A percentile compares a stretch with the other conserved stretches of the same genome.
Evolutionary conservation across 2,888 invertebrate species (phyloP).

Genomic region (Habrosyne pyritoides): DNA sequence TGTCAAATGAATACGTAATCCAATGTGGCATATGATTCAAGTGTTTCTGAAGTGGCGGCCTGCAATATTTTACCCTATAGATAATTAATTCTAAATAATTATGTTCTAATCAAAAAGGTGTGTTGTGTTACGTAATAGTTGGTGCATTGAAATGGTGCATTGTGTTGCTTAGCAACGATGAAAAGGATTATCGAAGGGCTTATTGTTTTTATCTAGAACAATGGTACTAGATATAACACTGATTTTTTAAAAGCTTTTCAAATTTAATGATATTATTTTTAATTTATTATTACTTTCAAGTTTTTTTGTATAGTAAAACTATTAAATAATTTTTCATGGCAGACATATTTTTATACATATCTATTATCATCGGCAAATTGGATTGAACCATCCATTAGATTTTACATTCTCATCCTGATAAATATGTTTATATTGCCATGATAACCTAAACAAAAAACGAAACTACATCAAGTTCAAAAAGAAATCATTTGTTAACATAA

Average conservation of each 20-base stretch:
- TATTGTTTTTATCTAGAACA: not conserved
- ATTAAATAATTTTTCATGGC: too few relatives aligned
- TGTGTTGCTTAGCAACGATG: constrained; percentile 71
- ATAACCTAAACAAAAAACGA: too few relatives aligned
- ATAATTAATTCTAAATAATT: not conserved
- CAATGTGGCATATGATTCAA: constrained; percentile 9
- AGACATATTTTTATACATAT: too few relatives aligned
- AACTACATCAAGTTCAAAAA: too few relatives aligned
- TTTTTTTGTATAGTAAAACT: too few relatives aligned
- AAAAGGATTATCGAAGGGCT: not conserved
- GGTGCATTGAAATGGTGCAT: constrained; percentile 57
- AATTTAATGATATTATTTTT: not conserved
- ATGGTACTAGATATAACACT: not conserved
- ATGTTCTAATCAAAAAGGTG: not conserved
- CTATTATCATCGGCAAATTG: too few relatives aligned
- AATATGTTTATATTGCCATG: too few relatives aligned
- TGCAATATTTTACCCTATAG: not conserved
- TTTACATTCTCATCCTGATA: too few relatives aligned
- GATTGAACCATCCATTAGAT: too few relatives aligned
- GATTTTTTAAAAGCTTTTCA: not conserved
- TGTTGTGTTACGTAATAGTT: constrained; percentile 17
- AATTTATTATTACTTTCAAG: too few relatives aligned
- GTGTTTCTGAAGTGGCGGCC: constrained; percentile 4
- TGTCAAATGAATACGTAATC: constrained; percentile 26
- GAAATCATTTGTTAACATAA: too few relatives aligned